Evolutionary conservation across 2,888 invertebrate genomes (phyloP).

Genomic region (Rosalia funebris): DNA sequence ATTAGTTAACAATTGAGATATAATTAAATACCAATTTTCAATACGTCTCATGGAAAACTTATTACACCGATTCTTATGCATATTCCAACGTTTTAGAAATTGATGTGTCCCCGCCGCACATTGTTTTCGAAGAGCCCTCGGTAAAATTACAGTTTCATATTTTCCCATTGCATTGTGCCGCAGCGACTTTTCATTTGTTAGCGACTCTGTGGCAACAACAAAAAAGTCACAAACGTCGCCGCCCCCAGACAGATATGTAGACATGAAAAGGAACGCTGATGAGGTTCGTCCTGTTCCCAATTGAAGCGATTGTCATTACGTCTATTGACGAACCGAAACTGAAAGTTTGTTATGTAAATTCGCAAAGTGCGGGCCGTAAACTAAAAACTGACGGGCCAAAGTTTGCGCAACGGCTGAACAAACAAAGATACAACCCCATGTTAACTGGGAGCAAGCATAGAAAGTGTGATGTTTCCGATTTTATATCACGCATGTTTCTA

Average conservation of each 20-base stretch:
- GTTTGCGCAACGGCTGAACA: slow-evolving; percentile 33
- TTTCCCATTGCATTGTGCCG: background rate
- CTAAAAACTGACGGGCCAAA: slow-evolving; percentile 21
- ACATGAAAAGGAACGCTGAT: slow-evolving; percentile 17
- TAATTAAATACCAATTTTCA: too few relatives aligned
- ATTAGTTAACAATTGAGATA: too few relatives aligned
- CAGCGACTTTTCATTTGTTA: slow-evolving; percentile 5
- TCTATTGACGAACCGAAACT: slow-evolving; percentile 31
- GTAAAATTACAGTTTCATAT: background rate
- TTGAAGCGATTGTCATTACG: slow-evolving; percentile 31
- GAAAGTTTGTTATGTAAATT: slow-evolving; percentile 37
- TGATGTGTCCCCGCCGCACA: too few relatives aligned
- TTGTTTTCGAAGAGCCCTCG: background rate
- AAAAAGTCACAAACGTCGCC: slow-evolving; percentile 6
- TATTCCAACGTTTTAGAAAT: too few relatives aligned
- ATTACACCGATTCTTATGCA: too few relatives aligned
- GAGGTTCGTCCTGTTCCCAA: slow-evolving; percentile 15
- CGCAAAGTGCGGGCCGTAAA: slow-evolving; percentile 7
- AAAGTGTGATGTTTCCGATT: slow-evolving; percentile 4
- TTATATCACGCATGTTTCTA: background rate
- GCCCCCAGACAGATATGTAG: slow-evolving; percentile 6
- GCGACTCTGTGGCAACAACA: background rate
- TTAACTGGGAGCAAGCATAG: slow-evolving; percentile 6
- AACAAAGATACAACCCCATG: slow-evolving; percentile 33
- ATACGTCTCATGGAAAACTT: too few relatives aligned